Percentiles rank a stretch among this genome's conserved stretches.
Conservation (phyloP, 2,888 invertebrate species). For the Ennomos fuscantarius region DNA sequence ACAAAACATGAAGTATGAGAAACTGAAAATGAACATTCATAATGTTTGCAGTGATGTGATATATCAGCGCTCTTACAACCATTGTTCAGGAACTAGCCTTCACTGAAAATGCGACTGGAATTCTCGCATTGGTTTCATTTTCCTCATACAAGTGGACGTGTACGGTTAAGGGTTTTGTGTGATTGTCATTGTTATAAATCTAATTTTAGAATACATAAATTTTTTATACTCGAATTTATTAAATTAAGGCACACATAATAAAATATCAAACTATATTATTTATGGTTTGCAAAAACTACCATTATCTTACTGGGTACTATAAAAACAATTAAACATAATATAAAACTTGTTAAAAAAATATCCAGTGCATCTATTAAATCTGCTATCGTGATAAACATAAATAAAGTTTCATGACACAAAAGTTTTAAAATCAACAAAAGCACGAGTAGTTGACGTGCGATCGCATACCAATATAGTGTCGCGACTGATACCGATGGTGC, state of each 20-base stretch:
- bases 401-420: conserved; percentile 24
- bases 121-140: conserved; percentile 31
- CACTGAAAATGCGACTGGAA: conserved; percentile 31
- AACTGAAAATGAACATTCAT: conserved; percentile 28
- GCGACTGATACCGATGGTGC: conserved; percentile 32
- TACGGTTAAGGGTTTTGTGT: conserved; percentile 20
- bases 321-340: neutral
- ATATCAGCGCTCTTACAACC: conserved; percentile 31
- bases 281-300: too few relatives aligned
- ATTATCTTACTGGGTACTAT: too few relatives aligned
- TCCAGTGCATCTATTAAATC: conserved; percentile 13
- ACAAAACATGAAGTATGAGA: conserved; percentile 26
- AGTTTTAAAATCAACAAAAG: conserved; percentile 24
- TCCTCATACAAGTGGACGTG: conserved; percentile 22
- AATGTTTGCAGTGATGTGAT: conserved; percentile 31
- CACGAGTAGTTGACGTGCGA: conserved; percentile 10
- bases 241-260: neutral
- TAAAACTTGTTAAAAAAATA: conserved; percentile 7
- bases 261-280: neutral
- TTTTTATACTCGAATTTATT: neutral
- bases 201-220: neutral
- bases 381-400: conserved; percentile 21
- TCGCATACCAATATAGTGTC: conserved; percentile 63
- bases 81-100: conserved; percentile 34
- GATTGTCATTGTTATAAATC: conserved; percentile 12